phyloP scores from a whole-genome alignment of 2,888 invertebrate species.

The Acanthococcus lagerstroemiae region DNA sequence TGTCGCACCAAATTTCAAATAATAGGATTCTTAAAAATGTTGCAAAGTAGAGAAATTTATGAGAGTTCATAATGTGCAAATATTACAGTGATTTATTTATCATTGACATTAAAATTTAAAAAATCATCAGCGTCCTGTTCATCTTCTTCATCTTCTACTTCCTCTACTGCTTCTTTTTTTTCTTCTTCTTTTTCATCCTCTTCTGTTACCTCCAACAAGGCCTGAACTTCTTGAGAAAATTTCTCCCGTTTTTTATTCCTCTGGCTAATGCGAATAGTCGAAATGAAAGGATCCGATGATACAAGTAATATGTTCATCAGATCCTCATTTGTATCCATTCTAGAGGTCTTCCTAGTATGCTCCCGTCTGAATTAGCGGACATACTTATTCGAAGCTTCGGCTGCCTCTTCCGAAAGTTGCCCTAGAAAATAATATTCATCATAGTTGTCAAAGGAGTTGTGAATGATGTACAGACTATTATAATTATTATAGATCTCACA shows the following conservation, averaged over 20 bases:
- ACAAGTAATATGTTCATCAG: conserved; percentile 5
- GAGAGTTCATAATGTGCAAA: no score
- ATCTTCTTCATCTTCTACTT: no score
- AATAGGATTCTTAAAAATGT: no score
- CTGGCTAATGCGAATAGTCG: neutral
- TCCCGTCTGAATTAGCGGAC: conserved; percentile 6
- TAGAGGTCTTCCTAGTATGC: conserved; percentile 1
- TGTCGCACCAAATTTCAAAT: no score
- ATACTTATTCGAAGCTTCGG: neutral
- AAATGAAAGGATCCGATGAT: conserved; percentile 6
- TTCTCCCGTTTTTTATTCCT: neutral
- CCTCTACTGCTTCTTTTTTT: no score
- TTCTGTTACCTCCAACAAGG: neutral
- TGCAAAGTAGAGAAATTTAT: no score
- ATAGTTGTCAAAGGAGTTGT: no score
- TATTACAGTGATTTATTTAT: no score
- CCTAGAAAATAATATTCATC: no score
- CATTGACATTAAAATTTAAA: no score
- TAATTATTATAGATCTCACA: neutral
- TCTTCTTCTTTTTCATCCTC: neutral
- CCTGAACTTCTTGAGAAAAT: neutral
- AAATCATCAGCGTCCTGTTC: no score
- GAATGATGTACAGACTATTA: neutral
- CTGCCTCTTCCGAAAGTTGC: conserved; percentile 11
- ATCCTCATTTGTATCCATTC: conserved; percentile 1